phyloP scores from a whole-genome alignment of 2,888 invertebrate genomes.

The Therioaphis trifolii region DNA sequence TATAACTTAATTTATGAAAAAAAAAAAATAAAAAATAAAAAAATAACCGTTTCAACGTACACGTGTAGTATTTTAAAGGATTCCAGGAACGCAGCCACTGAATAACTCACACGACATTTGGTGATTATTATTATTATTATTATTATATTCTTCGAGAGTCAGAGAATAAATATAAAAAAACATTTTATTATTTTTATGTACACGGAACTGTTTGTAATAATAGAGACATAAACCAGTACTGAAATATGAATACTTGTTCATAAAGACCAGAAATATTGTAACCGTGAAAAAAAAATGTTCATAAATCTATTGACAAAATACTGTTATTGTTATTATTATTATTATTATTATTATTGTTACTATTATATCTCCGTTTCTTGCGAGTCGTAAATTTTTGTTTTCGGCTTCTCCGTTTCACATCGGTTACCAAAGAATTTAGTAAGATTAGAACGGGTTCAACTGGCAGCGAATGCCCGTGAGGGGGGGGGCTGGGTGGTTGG shows the following conservation, averaged over 20 bases:
- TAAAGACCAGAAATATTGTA: slow-evolving; percentile 37
- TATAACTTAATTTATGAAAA: too few species aligned
- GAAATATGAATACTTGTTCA: slow-evolving; percentile 37
- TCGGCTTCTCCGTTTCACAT: slow-evolving; percentile 33
- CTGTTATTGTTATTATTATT: slow-evolving; percentile 5
- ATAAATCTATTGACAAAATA: slow-evolving; percentile 47
- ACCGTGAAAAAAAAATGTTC: slow-evolving; percentile 1
- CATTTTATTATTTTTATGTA: slow-evolving; percentile 5
- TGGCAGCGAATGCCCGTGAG: too few species aligned
- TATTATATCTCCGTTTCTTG: slow-evolving; percentile 19
- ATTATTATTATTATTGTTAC: slow-evolving; percentile 46
- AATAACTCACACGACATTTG: not conserved
- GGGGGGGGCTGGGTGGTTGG: not conserved
- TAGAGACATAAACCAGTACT: slow-evolving; percentile 52
- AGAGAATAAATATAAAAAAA: not conserved
- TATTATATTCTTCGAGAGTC: not conserved
- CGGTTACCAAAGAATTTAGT: slow-evolving; percentile 40
- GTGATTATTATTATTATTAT: not conserved
- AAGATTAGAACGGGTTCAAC: slow-evolving; percentile 45
- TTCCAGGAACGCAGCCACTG: too few species aligned
- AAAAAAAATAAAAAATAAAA: too few species aligned
- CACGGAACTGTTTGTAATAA: slow-evolving; percentile 24
- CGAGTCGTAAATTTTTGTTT: slow-evolving; percentile 36
- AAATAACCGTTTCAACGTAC: too few species aligned
- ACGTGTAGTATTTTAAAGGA: too few species aligned